These are phyloP conservation scores for Serranus cabrilla DNA, from an alignment of 2,797 vertebrate species.

Conservation along the genomic window DNA sequence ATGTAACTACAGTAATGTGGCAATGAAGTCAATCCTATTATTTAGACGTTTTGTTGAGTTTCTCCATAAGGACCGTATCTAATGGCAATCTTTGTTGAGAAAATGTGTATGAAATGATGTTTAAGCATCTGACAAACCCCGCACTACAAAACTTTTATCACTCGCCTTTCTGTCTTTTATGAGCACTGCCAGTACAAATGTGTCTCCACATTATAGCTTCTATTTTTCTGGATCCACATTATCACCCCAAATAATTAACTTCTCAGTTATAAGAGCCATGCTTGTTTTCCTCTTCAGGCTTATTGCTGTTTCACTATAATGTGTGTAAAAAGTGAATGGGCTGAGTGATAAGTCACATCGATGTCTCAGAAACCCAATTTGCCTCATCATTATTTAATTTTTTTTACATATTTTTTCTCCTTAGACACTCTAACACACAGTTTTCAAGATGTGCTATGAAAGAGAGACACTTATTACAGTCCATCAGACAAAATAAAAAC, in stretches of 20 bases:
- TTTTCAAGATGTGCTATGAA: constrained; percentile 14
- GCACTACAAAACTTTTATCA: constrained; percentile 24
- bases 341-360: constrained; percentile 18
- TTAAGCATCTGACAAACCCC: constrained; percentile 13
- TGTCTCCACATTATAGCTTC: constrained; percentile 6
- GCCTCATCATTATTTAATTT: neutral
- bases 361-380: neutral
- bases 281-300: constrained; percentile 35
- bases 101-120: constrained; percentile 7
- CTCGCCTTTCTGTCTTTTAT: constrained; percentile 10
- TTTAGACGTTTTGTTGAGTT: neutral
- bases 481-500: neutral
- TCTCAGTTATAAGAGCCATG: constrained; percentile 7
- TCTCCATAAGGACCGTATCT: neutral
- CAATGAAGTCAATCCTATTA: neutral
- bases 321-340: constrained; percentile 29
- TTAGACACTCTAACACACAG: neutral
- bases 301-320: constrained; percentile 29
- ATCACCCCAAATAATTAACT: constrained; percentile 40
- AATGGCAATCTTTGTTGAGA: neutral
- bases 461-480: constrained; percentile 1
- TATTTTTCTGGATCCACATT: constrained; percentile 26
- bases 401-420: neutral
- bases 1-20: too few species aligned
- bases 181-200: constrained; percentile 17